Percentiles rank a stretch among this genome's conserved stretches.
Evolutionary conservation across 2,113 vertebrate genomes (phyloP).

Genomic region (Blennius ocellaris): DNA sequence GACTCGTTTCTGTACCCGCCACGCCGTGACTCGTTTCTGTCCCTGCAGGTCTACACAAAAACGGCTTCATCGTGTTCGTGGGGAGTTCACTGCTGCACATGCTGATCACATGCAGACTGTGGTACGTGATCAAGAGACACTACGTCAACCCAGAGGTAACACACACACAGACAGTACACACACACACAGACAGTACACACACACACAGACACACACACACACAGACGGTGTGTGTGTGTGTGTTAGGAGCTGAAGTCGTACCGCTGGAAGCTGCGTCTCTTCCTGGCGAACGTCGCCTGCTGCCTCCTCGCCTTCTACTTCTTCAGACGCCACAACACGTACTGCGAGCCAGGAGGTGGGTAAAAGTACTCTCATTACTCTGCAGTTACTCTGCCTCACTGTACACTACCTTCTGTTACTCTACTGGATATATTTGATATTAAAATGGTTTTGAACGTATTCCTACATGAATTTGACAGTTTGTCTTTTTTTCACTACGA

Average conservation of each 20-base stretch:
- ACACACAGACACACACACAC: not conserved
- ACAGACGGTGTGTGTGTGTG: not conserved
- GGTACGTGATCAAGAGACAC: slow-evolving; percentile 87
- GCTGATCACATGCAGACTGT: slow-evolving; percentile 91
- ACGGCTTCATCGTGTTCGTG: slow-evolving; percentile 90
- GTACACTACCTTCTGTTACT: too few relatives aligned
- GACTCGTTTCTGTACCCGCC: too few relatives aligned
- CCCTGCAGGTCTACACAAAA: slow-evolving; percentile 88
- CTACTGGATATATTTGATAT: too few relatives aligned
- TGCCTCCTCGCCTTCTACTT: slow-evolving; percentile 83
- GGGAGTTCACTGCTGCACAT: slow-evolving; percentile 89
- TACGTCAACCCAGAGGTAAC: slow-evolving; percentile 90
- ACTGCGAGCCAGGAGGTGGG: slow-evolving; percentile 91
- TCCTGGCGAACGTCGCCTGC: slow-evolving; percentile 86
- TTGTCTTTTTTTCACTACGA: too few relatives aligned
- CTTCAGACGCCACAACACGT: slow-evolving; percentile 92
- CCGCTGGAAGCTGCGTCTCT: slow-evolving; percentile 89
- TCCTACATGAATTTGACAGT: too few relatives aligned
- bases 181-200: not conserved
- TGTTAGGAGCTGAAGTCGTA: slow-evolving; percentile 90
- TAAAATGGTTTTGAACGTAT: too few relatives aligned
- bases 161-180: not conserved
- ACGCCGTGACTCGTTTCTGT: too few relatives aligned
- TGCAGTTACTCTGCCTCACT: too few relatives aligned
- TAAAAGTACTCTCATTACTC: not conserved